Percentiles rank a stretch among this genome's conserved stretches.
phyloP scores from a whole-genome alignment of 2,113 vertebrate genomes.

The Piaya cayana region DNA sequence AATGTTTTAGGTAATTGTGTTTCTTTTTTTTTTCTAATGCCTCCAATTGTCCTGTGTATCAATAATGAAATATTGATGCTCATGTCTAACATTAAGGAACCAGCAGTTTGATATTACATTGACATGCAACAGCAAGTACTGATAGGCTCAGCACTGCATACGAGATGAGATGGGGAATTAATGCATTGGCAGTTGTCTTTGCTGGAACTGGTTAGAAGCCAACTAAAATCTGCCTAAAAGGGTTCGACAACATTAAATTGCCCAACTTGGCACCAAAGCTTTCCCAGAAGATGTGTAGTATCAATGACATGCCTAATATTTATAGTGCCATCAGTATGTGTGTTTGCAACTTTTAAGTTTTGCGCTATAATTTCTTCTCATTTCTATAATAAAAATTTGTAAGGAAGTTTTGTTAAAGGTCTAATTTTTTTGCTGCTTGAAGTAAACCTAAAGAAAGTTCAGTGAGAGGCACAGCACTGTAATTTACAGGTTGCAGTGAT shows the following conservation, averaged over 20 bases:
- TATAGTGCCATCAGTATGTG: conserved; percentile 68
- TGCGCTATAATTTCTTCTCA: not conserved
- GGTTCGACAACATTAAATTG: conserved; percentile 74
- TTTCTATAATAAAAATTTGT: conserved; percentile 24
- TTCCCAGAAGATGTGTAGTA: conserved; percentile 72
- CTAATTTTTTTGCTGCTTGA: not conserved
- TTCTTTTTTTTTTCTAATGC: not conserved
- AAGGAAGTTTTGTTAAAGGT: not conserved
- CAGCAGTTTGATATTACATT: conserved; percentile 66
- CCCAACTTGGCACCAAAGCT: conserved; percentile 73
- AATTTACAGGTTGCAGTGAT: not conserved
- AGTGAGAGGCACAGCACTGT: not conserved
- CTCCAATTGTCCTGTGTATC: conserved; percentile 36
- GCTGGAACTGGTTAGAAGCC: conserved; percentile 77
- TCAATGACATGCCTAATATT: conserved; percentile 73
- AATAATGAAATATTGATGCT: conserved; percentile 65
- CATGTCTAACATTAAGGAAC: conserved; percentile 35
- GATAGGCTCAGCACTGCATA: conserved; percentile 70
- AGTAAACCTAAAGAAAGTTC: not conserved
- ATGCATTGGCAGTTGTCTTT: conserved; percentile 73
- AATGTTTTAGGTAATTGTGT: conserved; percentile 43
- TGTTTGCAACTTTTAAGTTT: conserved; percentile 65
- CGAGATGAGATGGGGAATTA: conserved; percentile 75
- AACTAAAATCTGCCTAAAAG: conserved; percentile 80
- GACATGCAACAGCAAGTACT: conserved; percentile 68